phyloP scores from a whole-genome alignment of 2,888 invertebrate species.

The Clanis bilineata region DNA sequence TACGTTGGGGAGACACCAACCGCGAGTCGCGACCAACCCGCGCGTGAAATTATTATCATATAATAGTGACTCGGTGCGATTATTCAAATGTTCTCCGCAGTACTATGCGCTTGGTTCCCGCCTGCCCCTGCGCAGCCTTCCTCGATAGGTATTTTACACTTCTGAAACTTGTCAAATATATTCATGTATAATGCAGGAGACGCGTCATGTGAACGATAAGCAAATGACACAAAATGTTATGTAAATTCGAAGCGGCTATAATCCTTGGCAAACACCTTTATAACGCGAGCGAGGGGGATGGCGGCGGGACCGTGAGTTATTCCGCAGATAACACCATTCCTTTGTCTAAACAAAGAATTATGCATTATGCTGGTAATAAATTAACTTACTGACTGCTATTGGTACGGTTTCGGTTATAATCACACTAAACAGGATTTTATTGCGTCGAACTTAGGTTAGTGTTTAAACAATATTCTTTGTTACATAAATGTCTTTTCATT shows the following conservation, averaged over 20 bases:
- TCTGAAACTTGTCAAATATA: conserved; percentile 76
- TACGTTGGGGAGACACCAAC: conserved; percentile 48
- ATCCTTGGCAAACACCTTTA: conserved; percentile 68
- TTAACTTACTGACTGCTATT: conserved; percentile 21
- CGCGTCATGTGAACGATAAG: conserved; percentile 78
- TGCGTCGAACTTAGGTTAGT: not conserved
- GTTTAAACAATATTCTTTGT: not conserved
- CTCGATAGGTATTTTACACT: conserved; percentile 58
- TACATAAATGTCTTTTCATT: not conserved
- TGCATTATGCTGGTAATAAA: conserved; percentile 15
- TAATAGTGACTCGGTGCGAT: conserved; percentile 74
- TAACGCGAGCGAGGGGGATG: conserved; percentile 63
- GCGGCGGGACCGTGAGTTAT: conserved; percentile 66
- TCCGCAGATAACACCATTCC: conserved; percentile 59
- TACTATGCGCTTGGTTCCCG: conserved; percentile 38
- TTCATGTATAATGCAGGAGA: conserved; percentile 74
- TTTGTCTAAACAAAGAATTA: conserved; percentile 54
- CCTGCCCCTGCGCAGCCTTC: conserved; percentile 51
- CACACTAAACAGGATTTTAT: not conserved
- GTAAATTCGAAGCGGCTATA: conserved; percentile 74
- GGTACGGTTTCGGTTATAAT: not conserved
- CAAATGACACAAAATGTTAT: conserved; percentile 80
- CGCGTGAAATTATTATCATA: conserved; percentile 81
- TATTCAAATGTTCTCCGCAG: conserved; percentile 75
- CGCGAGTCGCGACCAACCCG: conserved; percentile 61